Conservation (phyloP, 2,888 invertebrate species). For the Drosophila picticornis region DNA sequence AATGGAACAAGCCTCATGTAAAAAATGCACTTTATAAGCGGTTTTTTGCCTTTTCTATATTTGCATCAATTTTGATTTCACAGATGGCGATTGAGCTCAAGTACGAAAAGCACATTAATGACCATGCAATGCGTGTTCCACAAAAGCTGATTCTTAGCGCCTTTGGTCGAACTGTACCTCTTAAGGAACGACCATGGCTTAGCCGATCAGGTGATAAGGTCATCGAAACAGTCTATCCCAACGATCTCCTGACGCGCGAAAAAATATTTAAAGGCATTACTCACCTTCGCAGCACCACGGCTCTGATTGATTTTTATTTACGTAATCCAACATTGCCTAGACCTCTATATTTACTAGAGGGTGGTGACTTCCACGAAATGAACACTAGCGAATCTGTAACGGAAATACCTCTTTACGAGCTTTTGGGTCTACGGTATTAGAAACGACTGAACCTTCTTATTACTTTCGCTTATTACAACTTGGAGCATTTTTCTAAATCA, state of each 20-base stretch:
- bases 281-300: constrained; percentile 83
- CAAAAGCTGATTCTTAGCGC: constrained; percentile 75
- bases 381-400: constrained; percentile 49
- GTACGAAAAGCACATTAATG: constrained; percentile 78
- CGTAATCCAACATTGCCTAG: constrained; percentile 73
- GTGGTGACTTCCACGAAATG: constrained; percentile 75
- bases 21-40: constrained; percentile 14
- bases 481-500: background rate
- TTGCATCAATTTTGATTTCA: background rate
- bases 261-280: constrained; percentile 84
- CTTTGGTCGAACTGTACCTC: constrained; percentile 84
- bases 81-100: constrained; percentile 84
- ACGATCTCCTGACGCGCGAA: constrained; percentile 80
- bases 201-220: constrained; percentile 67
- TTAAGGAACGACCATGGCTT: constrained; percentile 76
- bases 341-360: constrained; percentile 78
- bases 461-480: background rate
- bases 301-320: constrained; percentile 80
- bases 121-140: constrained; percentile 59
- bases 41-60: background rate
- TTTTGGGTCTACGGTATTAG: constrained; percentile 78
- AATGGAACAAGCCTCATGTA: constrained; percentile 83
- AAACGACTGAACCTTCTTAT: background rate
- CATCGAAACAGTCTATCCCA: constrained; percentile 83
- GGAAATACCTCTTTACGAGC: constrained; percentile 82